Evolutionary conservation across 2,888 invertebrate species (phyloP), one percentile per base, ranked within the genome.

Genomic region (Sarcophaga rosellei): DNA sequence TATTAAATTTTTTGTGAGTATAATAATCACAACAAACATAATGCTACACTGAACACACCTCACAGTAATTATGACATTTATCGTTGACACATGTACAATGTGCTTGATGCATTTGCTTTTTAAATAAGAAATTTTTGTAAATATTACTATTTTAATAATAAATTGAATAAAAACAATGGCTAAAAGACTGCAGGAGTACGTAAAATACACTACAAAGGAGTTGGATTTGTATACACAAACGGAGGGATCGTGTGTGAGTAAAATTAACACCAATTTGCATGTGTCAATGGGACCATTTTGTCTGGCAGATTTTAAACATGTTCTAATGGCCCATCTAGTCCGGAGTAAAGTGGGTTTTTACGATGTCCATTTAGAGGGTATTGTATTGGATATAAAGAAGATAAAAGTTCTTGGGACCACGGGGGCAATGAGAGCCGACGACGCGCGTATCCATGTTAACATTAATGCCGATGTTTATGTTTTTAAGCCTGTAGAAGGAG

Each of bases 391-490:
- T 21, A 95, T 95, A 88, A 94, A 94, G 88, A 95, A 95, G 87
- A 94, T 95, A 4, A 95, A 94, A 90, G 89, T 96, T 2, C 83
- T 94, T 5, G 93, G 93, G 0, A 89, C 92, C 3, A 86, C 92
- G 3, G 95, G 94, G 5, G 91, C 91, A 3, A 92, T 95, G 65
- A 92, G 94, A 11, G 92, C 94, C 63, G 95, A 95, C 87, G 94
- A 94, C 83, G 94, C 94, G 45, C 94, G 93, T 62, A 93, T 95
- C 86, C 95, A 96, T 89, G 88, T 95, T 47, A 93, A 95, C 88
- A 92, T 96, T 4, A 93, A 94, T 89, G 95, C 95, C 0, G 95
- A 95, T 89, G 96, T 95, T 90, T 95, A 95, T 90, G 90, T 96
- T 21, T 96, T 96, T 88, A 94, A 94, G 84, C 96, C 96, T 3